Conservation (phyloP, 2,113 vertebrate species). For the Ctenomys sociabilis region DNA sequence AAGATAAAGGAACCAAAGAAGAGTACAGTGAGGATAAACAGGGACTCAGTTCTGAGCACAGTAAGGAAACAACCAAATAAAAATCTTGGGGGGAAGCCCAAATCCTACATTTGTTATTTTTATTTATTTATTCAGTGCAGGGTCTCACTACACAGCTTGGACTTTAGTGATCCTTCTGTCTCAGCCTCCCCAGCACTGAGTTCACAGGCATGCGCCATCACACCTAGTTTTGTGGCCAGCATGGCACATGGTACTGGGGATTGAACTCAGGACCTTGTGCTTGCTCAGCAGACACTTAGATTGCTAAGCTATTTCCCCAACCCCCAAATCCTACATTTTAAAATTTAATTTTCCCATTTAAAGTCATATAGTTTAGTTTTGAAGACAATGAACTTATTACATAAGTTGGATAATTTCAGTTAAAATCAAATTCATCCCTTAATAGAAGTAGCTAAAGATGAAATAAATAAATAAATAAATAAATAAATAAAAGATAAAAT, state of each 20-base stretch:
- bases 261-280: no score
- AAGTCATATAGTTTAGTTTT: neutral
- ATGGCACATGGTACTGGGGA: no score
- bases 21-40: neutral
- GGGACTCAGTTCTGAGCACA: neutral
- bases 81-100: neutral
- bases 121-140: neutral
- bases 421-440: neutral
- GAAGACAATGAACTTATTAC: neutral
- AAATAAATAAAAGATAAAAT: neutral
- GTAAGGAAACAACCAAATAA: neutral
- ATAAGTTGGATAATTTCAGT: neutral
- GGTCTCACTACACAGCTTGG: no score
- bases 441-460: neutral
- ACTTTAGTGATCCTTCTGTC: no score
- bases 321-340: neutral
- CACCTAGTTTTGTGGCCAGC: no score
- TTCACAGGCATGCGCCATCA: no score
- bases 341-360: neutral
- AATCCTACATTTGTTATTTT: neutral
- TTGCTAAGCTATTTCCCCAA: no score
- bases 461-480: neutral
- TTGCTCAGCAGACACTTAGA: no score
- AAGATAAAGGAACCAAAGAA: neutral
- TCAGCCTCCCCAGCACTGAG: no score